Evolutionary conservation across 2,888 invertebrate genomes (phyloP), one percentile per base, ranked within the genome.

Genomic region (Latrodectus hesperus): DNA sequence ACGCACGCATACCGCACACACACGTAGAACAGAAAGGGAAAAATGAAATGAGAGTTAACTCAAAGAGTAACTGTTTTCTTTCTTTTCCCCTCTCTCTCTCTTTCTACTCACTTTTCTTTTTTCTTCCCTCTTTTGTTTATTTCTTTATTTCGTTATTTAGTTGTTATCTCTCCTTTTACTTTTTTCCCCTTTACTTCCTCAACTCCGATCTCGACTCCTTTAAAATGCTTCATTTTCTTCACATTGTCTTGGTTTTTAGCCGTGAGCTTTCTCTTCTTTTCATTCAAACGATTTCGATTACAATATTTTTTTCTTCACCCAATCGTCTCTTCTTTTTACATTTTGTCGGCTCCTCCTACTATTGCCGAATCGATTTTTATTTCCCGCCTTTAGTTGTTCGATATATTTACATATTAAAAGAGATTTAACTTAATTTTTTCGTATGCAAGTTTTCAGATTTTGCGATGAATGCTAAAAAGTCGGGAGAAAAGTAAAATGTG

Each of bases 261-360:
- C 26, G 17, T 70, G 60, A 22, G 65, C 55, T 65, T 64, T 60
- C 68, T 65, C 71, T 73, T 71, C 81, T 70, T 86, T 86, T 86
- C 86, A 86, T 86, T 86, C 86, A 86, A 86, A 86, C 86, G 86
- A 86, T 86, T 86, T 86, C 81, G 81, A 86, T 86, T 86, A 81
- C 79, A 64, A 71, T 70, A 80, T 86, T 71, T 73, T 81, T 76
- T 86, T 80, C 26, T 64, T 64, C 67, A 11, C 12, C 64, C 70
- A 67, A n/a, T 75, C 60, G 55, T 84, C 77, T 72, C 14, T 53
- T 80, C 73, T 71, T 64, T 51, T 55, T 72, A 53, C 60, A 64
- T 76, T 81, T 81, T 51, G 51, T 53, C 26, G 16, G 53, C 26
- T 72, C 17, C 65, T 65, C 72, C 67, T 51, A 49, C 72, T 17